Conservation (phyloP, 64 coral and sea anemone genomes). For the Platygyra sinensis region DNA sequence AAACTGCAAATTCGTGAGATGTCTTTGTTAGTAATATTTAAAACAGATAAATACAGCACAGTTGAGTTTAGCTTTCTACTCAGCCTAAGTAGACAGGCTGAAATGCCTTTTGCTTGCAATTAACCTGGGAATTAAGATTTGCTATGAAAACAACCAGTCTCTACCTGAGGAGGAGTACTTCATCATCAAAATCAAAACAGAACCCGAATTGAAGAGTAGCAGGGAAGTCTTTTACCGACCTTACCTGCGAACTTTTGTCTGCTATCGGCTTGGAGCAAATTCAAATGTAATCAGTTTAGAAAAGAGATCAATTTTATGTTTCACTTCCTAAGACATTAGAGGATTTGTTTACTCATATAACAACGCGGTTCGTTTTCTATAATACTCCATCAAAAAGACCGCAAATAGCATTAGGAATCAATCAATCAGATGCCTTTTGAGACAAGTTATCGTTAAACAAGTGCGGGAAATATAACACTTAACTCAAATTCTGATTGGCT, state of each 20-base stretch:
- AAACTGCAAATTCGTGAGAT: neutral
- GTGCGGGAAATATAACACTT: neutral
- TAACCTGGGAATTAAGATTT: too few relatives aligned
- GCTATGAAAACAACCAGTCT: too few relatives aligned
- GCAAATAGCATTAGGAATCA: neutral
- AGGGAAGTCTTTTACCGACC: neutral
- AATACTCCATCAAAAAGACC: neutral
- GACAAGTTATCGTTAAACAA: neutral
- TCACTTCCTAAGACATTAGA: neutral
- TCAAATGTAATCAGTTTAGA: neutral
- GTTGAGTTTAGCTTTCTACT: neutral
- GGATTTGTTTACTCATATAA: slow-evolving; percentile 1
- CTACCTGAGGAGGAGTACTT: too few relatives aligned
- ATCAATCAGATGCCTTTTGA: neutral
- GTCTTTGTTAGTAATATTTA: neutral
- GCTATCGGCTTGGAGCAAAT: neutral
- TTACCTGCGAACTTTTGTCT: neutral
- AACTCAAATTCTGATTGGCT: neutral
- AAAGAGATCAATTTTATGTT: neutral
- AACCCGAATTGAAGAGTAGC: too few relatives aligned
- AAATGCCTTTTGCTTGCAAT: too few relatives aligned
- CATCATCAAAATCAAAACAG: too few relatives aligned
- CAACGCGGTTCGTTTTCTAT: neutral
- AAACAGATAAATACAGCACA: neutral
- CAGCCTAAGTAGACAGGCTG: too few relatives aligned